Percentiles rank a stretch among this genome's conserved stretches.
Conservation (phyloP, 2,888 invertebrate species). For the Limnephilus auricula region DNA sequence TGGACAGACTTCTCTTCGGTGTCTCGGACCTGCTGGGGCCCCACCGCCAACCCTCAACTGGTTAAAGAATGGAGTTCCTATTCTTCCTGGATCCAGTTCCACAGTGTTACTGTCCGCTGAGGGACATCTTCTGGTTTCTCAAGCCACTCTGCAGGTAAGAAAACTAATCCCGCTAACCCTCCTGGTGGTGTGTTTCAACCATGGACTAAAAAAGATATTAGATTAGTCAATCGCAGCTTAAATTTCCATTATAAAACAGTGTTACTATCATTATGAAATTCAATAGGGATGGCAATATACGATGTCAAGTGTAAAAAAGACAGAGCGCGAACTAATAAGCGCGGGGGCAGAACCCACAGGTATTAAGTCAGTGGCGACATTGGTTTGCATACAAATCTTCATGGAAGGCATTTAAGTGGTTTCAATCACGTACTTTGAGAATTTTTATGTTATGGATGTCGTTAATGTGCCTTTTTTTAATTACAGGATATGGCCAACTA, state of each 20-base stretch:
- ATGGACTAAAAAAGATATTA: too few species aligned
- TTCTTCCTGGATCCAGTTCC: slow-evolving; percentile 81
- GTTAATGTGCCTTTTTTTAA: slow-evolving; percentile 1
- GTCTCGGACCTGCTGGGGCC: slow-evolving; percentile 91
- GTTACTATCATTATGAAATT: too few species aligned
- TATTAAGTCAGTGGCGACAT: too few species aligned
- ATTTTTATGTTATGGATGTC: neutral
- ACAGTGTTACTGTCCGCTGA: slow-evolving; percentile 88
- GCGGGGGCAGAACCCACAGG: too few species aligned
- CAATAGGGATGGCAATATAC: too few species aligned
- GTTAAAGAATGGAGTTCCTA: slow-evolving; percentile 87
- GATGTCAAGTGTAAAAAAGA: too few species aligned
- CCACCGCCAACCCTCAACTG: slow-evolving; percentile 92
- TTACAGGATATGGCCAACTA: slow-evolving; percentile 94
- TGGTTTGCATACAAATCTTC: too few species aligned
- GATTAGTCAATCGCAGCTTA: too few species aligned
- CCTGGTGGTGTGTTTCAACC: too few species aligned
- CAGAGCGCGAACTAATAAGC: too few species aligned
- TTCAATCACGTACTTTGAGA: neutral
- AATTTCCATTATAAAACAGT: too few species aligned
- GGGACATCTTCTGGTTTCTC: slow-evolving; percentile 90
- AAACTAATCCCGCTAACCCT: neutral
- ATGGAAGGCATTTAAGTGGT: too few species aligned
- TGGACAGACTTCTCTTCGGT: slow-evolving; percentile 90
- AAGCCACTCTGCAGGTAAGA: slow-evolving; percentile 84